These are phyloP conservation scores for Pantherophis guttatus DNA, from an alignment of 2,113 vertebrate genomes.

Conservation along the genomic window DNA sequence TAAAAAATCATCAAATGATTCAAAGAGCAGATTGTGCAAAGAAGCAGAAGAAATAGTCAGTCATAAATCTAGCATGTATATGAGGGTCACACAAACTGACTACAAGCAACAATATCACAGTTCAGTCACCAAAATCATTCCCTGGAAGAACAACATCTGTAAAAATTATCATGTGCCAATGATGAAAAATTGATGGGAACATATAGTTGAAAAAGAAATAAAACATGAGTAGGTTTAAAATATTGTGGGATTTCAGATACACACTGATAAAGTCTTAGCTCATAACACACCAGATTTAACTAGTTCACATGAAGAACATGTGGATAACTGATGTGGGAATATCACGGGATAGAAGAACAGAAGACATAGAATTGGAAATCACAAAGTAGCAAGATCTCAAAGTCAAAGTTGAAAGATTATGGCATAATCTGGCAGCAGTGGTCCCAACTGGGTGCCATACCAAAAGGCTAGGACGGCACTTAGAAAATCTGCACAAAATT, in stretches of 20 bases:
- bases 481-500: neutral
- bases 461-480: neutral
- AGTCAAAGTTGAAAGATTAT: neutral
- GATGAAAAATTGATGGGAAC: neutral
- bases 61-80: neutral
- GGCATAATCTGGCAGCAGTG: neutral
- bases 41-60: neutral
- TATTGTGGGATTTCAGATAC: neutral
- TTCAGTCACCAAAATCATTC: neutral
- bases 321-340: neutral
- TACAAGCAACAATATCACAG: neutral
- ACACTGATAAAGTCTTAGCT: neutral
- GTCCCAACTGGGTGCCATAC: neutral
- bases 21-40: neutral
- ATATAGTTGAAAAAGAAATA: neutral
- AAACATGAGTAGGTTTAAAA: neutral
- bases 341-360: neutral
- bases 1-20: neutral
- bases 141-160: neutral
- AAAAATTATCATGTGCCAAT: neutral
- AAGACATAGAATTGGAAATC: neutral
- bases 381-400: neutral
- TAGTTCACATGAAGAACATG: neutral
- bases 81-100: neutral
- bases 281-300: neutral